Evolutionary conservation across 2,113 vertebrate species (phyloP).

Genomic region (Tetrax tetrax): DNA sequence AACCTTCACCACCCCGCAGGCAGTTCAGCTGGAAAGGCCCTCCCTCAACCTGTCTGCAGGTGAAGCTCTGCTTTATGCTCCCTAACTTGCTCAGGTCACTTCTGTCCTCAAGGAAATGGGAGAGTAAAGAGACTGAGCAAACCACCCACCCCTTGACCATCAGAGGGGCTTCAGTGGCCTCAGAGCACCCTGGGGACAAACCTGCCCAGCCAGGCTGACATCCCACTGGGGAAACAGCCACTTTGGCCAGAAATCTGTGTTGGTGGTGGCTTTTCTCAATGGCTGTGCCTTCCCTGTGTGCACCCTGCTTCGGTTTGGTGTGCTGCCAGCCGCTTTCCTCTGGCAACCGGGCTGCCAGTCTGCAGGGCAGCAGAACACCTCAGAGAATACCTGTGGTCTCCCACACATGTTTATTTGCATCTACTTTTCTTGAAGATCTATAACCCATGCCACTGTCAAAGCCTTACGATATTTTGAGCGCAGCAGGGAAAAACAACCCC

Average conservation of each 20-base stretch:
- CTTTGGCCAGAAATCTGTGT: background rate
- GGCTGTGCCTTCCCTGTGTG: fast-evolving
- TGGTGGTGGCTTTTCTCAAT: background rate
- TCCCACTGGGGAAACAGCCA: fast-evolving
- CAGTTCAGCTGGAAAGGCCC: background rate
- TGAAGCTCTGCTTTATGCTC: background rate
- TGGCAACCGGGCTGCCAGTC: background rate
- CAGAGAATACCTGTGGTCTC: background rate
- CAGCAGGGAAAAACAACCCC: background rate
- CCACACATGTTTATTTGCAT: background rate
- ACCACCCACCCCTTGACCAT: background rate
- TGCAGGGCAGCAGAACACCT: background rate
- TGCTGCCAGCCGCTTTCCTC: background rate
- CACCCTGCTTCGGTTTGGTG: fast-evolving
- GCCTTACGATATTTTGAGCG: background rate
- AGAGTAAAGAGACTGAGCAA: background rate
- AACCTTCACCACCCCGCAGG: background rate
- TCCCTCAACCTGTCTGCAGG: background rate
- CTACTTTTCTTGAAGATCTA: background rate
- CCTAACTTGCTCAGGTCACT: background rate
- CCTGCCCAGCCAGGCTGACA: background rate
- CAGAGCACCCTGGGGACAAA: background rate
- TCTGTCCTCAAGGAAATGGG: fast-evolving
- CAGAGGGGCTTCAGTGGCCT: background rate
- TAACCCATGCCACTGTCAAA: background rate